Conservation (phyloP, 2,113 vertebrate genomes). For the human (Homo sapiens) region GRCh38 chrX:47489001-47489500, state of each 20-base stretch:
- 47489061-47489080: too few species aligned
- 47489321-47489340: background rate
- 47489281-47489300: background rate
- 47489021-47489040: too few species aligned
- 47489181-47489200: background rate
- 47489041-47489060: too few species aligned
- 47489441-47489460: background rate
- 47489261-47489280: background rate
- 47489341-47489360: slow-evolving; percentile 1
- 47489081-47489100: background rate
- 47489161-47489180: slow-evolving; percentile 5
- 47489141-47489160: background rate
- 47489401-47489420: background rate
- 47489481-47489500: slow-evolving; percentile 16
- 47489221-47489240: background rate
- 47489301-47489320: background rate
- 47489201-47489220: background rate
- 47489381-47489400: background rate
- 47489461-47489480: background rate
- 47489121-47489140: background rate
- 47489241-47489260: background rate
- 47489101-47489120: background rate
- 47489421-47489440: background rate
- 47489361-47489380: background rate
- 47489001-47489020: too few species aligned